Evolutionary conservation across 2,113 vertebrate species (phyloP).

Genomic region (Dromiciops gliroides): DNA sequence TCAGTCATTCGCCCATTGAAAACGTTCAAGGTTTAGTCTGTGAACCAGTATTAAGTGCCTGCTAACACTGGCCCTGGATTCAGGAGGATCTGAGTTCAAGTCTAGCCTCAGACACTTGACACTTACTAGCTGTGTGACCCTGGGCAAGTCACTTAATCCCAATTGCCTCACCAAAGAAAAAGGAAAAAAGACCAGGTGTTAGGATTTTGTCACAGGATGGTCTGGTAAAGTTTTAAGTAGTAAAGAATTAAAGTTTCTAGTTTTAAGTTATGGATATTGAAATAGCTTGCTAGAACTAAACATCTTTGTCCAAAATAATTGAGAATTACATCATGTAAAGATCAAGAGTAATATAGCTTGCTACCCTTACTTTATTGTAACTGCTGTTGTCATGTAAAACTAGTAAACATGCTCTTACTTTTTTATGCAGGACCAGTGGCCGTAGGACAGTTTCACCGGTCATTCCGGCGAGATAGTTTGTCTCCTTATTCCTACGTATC

Average conservation of each 20-base stretch:
- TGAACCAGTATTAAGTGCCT: neutral
- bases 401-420: conserved; percentile 61
- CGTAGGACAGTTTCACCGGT: conserved; percentile 76
- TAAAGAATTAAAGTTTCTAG: conserved; percentile 20
- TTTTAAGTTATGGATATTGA: conserved; percentile 46
- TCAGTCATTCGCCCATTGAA: conserved; percentile 1
- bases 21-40: conserved; percentile 1
- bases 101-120: too few relatives aligned
- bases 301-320: conserved; percentile 54
- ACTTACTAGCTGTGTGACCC: too few relatives aligned
- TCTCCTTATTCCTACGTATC: conserved; percentile 78
- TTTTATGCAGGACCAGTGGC: conserved; percentile 77
- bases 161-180: too few relatives aligned
- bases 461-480: conserved; percentile 73
- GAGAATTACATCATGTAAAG: neutral
- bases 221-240: conserved; percentile 23
- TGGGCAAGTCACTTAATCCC: too few relatives aligned
- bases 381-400: conserved; percentile 4
- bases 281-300: conserved; percentile 47
- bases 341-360: neutral
- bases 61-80: too few relatives aligned
- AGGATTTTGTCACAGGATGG: conserved; percentile 31
- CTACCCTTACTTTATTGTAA: conserved; percentile 1
- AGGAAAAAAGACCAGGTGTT: conserved; percentile 36
- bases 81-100: too few relatives aligned